A percentile compares a stretch with the other conserved stretches of the same genome.
phyloP scores from a whole-genome alignment of 2,888 invertebrate genomes.

The Oscheius onirici region DNA sequence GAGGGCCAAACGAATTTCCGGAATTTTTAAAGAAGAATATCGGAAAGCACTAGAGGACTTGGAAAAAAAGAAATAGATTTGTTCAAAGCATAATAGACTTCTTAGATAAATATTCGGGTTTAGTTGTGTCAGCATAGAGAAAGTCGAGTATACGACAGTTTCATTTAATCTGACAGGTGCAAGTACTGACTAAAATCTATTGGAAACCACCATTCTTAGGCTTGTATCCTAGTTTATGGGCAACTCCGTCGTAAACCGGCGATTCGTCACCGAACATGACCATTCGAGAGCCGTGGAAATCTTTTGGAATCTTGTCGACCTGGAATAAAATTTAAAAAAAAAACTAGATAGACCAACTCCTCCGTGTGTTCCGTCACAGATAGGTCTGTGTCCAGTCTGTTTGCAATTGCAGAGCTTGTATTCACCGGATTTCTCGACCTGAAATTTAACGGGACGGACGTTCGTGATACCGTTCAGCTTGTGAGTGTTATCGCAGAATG shows the following conservation, averaged over 20 bases:
- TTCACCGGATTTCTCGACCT: constrained; percentile 85
- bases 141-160: not conserved
- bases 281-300: constrained; percentile 46
- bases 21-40: constrained; percentile 52
- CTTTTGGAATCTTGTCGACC: constrained; percentile 50
- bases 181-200: constrained; percentile 26
- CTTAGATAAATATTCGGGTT: not conserved
- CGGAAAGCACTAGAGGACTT: constrained; percentile 49
- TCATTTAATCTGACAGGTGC: constrained; percentile 9
- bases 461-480: constrained; percentile 81
- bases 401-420: constrained; percentile 96
- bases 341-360: constrained; percentile 43
- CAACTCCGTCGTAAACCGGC: constrained; percentile 67
- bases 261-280: constrained; percentile 53
- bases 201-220: constrained; percentile 64
- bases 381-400: constrained; percentile 89
- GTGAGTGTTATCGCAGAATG: constrained; percentile 93
- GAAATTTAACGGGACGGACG: constrained; percentile 82
- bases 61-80: constrained; percentile 25
- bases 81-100: not conserved
- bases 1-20: constrained; percentile 41
- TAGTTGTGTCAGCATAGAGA: not conserved
- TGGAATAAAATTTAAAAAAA: constrained; percentile 20
- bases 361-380: constrained; percentile 95
- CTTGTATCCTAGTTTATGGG: constrained; percentile 63